Base-by-base conservation (phyloP, 2,888 invertebrate genomes). In the Amblyjoppa fuscipennis region DNA sequence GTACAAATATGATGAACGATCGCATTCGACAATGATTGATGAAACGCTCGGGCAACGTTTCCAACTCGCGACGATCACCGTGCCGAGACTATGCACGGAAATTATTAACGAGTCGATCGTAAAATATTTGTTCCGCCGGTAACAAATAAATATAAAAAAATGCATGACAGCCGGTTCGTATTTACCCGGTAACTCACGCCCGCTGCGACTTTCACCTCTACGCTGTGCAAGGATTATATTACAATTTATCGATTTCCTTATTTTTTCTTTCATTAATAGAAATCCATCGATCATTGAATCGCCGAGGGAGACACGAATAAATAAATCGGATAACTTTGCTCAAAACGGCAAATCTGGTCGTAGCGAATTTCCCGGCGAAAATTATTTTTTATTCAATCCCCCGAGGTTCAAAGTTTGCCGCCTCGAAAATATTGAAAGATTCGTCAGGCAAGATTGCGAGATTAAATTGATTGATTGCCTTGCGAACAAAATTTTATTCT, bases 11-110 rank as follows among this genome's bases (percentile, higher is more conserved):
- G 80, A 84, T 80, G 56, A 71, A 84, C 76, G 84, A 80, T 84
- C 80, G 76, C 64, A 49, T 76, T 64, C 61, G 76, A 38, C 76
- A 71, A 38, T 84, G 84, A 84, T 84, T 77, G 81, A 84, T 81
- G 77, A 71, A 82, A 49, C 77, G 77, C 34, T 64, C 28, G 53
- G 53, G 7, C 11, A 13, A 49, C 34, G 34, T 31, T 31, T 16
- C 34, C 34, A 45, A 25, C 31, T 45, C 41, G 20, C 41, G 68
- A 69, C 25, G 45, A 20, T 49, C 25, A 69, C 61, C 25, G 7
- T 68, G 16, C 51, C 34, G 70, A 25, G 11, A 68, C 68, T 11
- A 53, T 25, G 64, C 49, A 66, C 73, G 34, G 20, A 76, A 81
- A 68, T 81, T 77, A 81, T 77, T 81, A 68, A 84, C 68, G 59